Percentiles rank a stretch among this genome's conserved stretches.
phyloP scores from a whole-genome alignment of 2,888 invertebrate genomes.

The Nasonovia ribisnigri region DNA sequence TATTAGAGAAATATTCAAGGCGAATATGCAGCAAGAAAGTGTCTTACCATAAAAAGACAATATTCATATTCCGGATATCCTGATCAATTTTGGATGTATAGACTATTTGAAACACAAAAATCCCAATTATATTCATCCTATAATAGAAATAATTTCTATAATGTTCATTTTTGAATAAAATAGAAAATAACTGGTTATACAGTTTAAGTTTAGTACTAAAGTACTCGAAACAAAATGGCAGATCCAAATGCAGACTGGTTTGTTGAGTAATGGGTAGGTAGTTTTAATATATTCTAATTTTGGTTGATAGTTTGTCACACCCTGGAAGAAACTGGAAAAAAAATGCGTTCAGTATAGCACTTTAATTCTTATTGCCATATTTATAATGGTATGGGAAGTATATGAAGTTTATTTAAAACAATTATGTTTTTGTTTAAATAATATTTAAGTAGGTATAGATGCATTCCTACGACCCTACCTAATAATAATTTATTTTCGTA shows the following conservation, averaged over 20 bases:
- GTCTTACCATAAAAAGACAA: background rate
- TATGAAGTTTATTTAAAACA: background rate
- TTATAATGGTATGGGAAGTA: no score
- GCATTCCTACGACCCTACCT: no score
- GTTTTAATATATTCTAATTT: background rate
- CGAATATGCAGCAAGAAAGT: background rate
- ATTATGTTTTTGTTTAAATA: background rate
- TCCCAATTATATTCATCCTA: background rate
- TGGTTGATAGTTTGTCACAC: background rate
- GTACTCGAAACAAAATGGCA: background rate
- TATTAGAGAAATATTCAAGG: background rate
- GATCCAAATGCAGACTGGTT: background rate
- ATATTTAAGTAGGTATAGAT: background rate
- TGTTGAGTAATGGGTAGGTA: background rate
- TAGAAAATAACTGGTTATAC: background rate
- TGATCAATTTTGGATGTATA: background rate
- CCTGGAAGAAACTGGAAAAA: background rate
- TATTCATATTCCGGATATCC: slow-evolving; percentile 17
- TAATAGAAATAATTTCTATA: background rate
- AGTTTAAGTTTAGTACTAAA: background rate
- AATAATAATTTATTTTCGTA: background rate
- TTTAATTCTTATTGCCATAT: background rate
- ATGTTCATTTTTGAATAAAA: background rate
- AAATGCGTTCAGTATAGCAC: background rate
- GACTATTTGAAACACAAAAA: background rate